Conservation (phyloP, 1,140 invertebrate species). For the Atopsyche davidsoni region DNA sequence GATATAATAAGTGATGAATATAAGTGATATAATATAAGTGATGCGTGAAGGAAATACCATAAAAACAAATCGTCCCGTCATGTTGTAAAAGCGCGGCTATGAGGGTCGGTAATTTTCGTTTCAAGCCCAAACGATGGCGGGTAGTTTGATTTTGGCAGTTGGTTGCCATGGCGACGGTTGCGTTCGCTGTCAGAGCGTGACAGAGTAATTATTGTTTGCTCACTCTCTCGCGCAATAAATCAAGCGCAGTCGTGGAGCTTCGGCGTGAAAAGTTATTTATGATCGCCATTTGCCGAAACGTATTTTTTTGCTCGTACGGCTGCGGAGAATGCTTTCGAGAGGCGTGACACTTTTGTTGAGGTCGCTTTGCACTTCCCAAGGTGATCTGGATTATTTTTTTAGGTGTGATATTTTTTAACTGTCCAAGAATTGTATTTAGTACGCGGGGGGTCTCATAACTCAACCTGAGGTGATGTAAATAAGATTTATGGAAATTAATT, state of each 20-base stretch:
- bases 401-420: no score
- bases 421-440: no score
- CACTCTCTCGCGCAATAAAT: not conserved
- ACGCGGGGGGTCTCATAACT: no score
- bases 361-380: not conserved
- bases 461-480: no score
- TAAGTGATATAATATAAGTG: no score
- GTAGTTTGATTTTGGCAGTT: not conserved
- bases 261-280: not conserved
- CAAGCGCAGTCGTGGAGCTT: not conserved
- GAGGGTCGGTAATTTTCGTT: not conserved
- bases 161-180: not conserved
- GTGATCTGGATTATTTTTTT: not conserved
- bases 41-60: no score
- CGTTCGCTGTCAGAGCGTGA: not conserved
- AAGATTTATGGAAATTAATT: no score
- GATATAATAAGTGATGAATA: no score
- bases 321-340: not conserved
- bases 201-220: constrained; percentile 4
- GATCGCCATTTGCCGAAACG: not conserved
- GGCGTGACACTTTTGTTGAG: constrained; percentile 1
- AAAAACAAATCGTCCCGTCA: no score
- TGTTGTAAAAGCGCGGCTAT: no score
- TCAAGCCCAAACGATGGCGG: not conserved
- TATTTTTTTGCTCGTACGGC: not conserved